phyloP scores from a whole-genome alignment of 1,140 invertebrate genomes.

The Dinothrombium tinctorium region DNA sequence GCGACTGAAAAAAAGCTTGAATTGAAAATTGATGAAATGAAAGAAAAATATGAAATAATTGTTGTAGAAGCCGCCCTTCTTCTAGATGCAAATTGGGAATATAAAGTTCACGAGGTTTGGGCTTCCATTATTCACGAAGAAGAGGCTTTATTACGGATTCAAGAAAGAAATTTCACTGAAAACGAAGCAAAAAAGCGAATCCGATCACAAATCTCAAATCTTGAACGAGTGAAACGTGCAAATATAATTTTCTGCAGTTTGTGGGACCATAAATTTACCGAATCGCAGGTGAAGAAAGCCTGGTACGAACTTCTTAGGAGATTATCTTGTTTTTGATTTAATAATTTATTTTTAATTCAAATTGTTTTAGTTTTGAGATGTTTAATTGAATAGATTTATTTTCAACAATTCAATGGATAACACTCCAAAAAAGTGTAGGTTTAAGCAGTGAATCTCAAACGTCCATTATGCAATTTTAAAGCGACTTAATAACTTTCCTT shows the following conservation, averaged over 20 bases:
- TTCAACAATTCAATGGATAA: too few species aligned
- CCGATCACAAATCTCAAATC: slow-evolving; percentile 45
- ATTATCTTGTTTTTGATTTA: too few species aligned
- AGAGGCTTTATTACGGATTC: slow-evolving; percentile 52
- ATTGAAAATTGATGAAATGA: slow-evolving; percentile 15
- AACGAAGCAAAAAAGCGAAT: slow-evolving; percentile 48
- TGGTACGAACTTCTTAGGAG: slow-evolving; percentile 3
- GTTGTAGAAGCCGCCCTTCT: slow-evolving; percentile 82
- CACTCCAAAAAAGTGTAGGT: too few species aligned
- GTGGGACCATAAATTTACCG: slow-evolving; percentile 63
- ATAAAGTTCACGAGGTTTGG: slow-evolving; percentile 66
- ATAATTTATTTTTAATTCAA: too few species aligned
- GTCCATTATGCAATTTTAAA: too few species aligned
- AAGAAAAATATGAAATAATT: slow-evolving; percentile 28
- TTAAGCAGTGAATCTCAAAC: too few species aligned
- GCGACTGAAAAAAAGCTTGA: slow-evolving; percentile 39
- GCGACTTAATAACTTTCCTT: too few species aligned
- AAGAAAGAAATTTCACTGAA: slow-evolving; percentile 40
- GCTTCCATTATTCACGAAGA: slow-evolving; percentile 52
- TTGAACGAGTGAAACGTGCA: slow-evolving; percentile 43
- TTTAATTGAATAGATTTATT: too few species aligned
- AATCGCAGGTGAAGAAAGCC: slow-evolving; percentile 42
- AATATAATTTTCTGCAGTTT: slow-evolving; percentile 68
- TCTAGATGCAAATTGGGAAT: slow-evolving; percentile 61
- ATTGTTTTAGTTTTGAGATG: too few species aligned